Evolutionary conservation across 2,797 vertebrate species (phyloP), one percentile per base, ranked within the genome.

Genomic region (Triplophysa bombifrons): DNA sequence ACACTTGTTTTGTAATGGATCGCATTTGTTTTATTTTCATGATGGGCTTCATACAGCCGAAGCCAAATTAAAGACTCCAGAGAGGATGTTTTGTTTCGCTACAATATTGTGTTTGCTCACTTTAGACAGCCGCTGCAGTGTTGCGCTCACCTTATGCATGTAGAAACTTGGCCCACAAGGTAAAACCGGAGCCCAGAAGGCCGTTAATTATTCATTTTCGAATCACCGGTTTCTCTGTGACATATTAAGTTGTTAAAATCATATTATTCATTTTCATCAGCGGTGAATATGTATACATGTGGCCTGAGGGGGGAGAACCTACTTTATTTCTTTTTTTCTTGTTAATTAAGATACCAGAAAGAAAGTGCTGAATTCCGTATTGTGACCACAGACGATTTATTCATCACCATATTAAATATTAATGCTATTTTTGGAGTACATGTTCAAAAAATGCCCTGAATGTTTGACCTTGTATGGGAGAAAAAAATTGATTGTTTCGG

Each of bases 381-480:
- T 67, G 56, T 50, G 61, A 20, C 68, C 76, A 81, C 80, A 78
- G 82, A 78, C 80, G 81, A 87, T 84, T 84, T 85, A 81, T 84
- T 82, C 78, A 77, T 71, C 19, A 48, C 50, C 12, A 51, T 71
- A 87, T 87, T 83, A 87, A 88, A 87, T 55, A 87, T 85, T 85
- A 85, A 87, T 80, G n/a, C 20, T 16, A 60, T 83, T 84, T 85
- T 80, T 77, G 70, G 63, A 76, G 60, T 73, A 86, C 38, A 72
- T 56, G 66, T 78, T 13, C 11, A 61, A 60, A 70, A 82, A 84
- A 82, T 80, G 80, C 56, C 71, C 22, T 64, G 72, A 83, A 85
- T 74, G 81, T 85, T 83, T 87, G 85, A 87, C 86, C 80, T 80
- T 53, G 78, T 65, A 71, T 77, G 72, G 13, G 50, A 0, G n/a